These are phyloP conservation scores for Frankliniella fusca DNA, from an alignment of 2,888 invertebrate genomes.

Conservation along the genomic window DNA sequence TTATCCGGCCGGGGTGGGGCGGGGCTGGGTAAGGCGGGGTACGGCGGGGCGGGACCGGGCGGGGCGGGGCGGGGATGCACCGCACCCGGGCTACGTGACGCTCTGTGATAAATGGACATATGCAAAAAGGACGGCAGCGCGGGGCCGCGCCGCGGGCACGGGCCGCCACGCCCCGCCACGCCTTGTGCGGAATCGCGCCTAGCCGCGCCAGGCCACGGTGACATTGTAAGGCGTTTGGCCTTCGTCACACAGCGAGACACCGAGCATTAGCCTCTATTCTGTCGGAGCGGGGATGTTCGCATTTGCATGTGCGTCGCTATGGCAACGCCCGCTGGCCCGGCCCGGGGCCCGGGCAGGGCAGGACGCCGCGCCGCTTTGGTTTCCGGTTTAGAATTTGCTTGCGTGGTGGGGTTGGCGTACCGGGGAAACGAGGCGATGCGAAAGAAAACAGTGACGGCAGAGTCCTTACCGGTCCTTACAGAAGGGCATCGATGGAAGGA, in stretches of 20 bases:
- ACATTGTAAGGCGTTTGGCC: constrained; percentile 17
- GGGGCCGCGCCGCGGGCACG: not conserved
- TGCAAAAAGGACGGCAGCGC: constrained; percentile 5
- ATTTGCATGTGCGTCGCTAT: constrained; percentile 9
- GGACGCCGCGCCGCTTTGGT: not conserved
- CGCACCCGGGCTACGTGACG: not conserved
- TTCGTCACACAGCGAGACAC: not conserved
- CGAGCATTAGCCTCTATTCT: constrained; percentile 24
- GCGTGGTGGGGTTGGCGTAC: not conserved
- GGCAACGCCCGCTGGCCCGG: not conserved
- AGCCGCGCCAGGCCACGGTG: not conserved
- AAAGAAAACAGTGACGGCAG: not conserved
- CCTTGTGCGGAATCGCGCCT: not conserved
- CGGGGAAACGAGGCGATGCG: too few species aligned
- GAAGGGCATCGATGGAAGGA: too few species aligned
- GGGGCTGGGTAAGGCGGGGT: not conserved
- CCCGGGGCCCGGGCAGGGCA: too few species aligned
- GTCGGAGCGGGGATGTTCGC: not conserved
- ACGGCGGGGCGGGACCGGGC: not conserved
- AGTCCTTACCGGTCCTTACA: too few species aligned
- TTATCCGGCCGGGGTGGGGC: not conserved
- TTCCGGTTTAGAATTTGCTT: constrained; percentile 4
- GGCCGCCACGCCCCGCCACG: not conserved
- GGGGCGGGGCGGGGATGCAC: not conserved
- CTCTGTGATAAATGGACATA: constrained; percentile 9